Evolutionary conservation across 1,140 invertebrate species (phyloP), one percentile per base, ranked within the genome.

Genomic region (Carposina sasakii): DNA sequence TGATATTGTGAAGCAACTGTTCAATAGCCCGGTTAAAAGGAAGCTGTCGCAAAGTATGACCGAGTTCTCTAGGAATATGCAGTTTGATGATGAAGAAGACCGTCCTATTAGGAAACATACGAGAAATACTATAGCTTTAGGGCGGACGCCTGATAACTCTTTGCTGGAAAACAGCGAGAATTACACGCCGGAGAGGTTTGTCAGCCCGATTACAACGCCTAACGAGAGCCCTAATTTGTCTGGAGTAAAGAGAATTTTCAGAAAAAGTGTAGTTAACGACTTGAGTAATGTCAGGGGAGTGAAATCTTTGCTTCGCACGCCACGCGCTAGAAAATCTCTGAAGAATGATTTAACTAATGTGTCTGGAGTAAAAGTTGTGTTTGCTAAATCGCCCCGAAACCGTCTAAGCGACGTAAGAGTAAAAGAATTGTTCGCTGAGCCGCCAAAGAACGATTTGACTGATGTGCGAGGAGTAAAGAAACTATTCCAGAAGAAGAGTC

Each of bases 1-100:
- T 0, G 81, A 79, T 42, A 63, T 86, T n/a, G 76, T 77, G 3
- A 83, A 85, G 47, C 70, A 83, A 43, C 46, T 85, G 17, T 85
- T 86, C 52, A 77, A 71, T 44, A 85, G 82, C 58, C 85, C 83
- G 0, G 81, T 86, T 0, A 86, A 85, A 41, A 66, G 85, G 33
- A 84, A 85, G 41, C 43, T 86, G 3, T 85, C 85, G 0, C 76
- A 74, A 31, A 86, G 85, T 37, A 83, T 86, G 70, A 71, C 61
- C 2, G 76, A 81, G 34, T 79, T 75, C 59, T 72, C 66, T 19
- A 62, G 55, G 15, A 72, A 63, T 15, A 58, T 68, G 1, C 33
- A 67, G 5, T 59, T 64, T 17, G 73, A 75, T 0, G 69, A 75
- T 6, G 67, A 76, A 9, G 57, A 60, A 13, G 46, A 33, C 5